Percentiles rank a stretch among this genome's conserved stretches.
phyloP scores from a whole-genome alignment of 2,888 invertebrate species.

The Blera fallax region DNA sequence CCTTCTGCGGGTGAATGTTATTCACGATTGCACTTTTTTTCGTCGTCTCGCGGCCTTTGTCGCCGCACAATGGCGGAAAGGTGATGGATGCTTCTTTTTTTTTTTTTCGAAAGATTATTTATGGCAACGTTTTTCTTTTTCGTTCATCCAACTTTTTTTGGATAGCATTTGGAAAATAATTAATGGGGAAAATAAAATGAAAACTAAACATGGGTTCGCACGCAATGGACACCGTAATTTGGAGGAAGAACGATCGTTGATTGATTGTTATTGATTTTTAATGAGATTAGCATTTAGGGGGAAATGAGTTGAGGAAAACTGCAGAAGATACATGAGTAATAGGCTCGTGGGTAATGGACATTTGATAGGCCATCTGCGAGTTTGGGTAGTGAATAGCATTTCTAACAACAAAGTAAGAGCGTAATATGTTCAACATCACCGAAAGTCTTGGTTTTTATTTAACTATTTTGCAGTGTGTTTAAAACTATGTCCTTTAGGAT shows the following conservation, averaged over 20 bases:
- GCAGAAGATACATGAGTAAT: neutral
- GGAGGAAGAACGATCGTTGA: slow-evolving; percentile 6
- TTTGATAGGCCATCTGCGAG: neutral
- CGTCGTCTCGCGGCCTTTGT: neutral
- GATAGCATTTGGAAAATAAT: slow-evolving; percentile 30
- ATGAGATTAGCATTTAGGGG: neutral
- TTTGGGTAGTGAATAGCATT: no score
- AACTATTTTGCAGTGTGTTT: no score
- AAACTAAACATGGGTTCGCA: slow-evolving; percentile 22
- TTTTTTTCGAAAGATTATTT: neutral
- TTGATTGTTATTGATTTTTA: slow-evolving; percentile 30
- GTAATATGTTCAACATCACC: no score
- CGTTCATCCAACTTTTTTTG: no score
- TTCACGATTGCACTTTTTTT: slow-evolving; percentile 29
- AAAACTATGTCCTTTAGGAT: no score
- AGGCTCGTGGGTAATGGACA: neutral
- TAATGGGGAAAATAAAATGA: slow-evolving; percentile 35
- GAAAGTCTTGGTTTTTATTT: no score
- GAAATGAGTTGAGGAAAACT: neutral
- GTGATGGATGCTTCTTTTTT: slow-evolving; percentile 16
- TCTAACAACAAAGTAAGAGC: no score
- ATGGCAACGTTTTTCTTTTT: slow-evolving; percentile 7
- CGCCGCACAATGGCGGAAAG: neutral
- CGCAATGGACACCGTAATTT: slow-evolving; percentile 32
- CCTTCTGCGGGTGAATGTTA: neutral